Conservation (phyloP, 92 coral and sea anemone genomes). For the Paramuricea clavata region DNA sequence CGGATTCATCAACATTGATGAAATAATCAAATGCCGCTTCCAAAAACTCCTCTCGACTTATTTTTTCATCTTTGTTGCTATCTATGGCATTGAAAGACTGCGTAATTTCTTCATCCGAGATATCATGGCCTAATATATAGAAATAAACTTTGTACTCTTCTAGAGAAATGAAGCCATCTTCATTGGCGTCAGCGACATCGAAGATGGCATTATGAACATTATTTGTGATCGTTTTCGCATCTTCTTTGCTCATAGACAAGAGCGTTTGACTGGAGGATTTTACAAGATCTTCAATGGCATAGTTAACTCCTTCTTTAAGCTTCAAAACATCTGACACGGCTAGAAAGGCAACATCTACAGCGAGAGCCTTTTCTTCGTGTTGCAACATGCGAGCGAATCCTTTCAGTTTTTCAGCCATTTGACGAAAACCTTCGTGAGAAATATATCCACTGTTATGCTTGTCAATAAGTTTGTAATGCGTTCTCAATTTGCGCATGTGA, state of each 20-base stretch:
- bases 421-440: background rate
- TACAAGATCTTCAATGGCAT: background rate
- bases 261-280: background rate
- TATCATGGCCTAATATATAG: background rate
- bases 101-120: background rate
- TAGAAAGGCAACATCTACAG: no score
- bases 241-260: background rate
- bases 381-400: background rate
- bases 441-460: background rate
- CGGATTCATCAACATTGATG: background rate
- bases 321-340: no score
- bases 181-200: background rate
- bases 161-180: background rate
- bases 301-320: background rate
- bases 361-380: background rate
- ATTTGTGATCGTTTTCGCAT: background rate
- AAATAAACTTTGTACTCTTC: background rate
- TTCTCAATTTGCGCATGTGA: background rate
- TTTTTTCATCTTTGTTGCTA: conserved; percentile 3
- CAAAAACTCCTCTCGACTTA: background rate
- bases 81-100: background rate
- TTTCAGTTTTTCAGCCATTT: background rate
- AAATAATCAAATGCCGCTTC: background rate
- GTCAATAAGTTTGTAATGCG: background rate
- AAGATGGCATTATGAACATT: background rate